Conservation (phyloP, 2,113 vertebrate genomes). For the Corvus moneduloides region DNA sequence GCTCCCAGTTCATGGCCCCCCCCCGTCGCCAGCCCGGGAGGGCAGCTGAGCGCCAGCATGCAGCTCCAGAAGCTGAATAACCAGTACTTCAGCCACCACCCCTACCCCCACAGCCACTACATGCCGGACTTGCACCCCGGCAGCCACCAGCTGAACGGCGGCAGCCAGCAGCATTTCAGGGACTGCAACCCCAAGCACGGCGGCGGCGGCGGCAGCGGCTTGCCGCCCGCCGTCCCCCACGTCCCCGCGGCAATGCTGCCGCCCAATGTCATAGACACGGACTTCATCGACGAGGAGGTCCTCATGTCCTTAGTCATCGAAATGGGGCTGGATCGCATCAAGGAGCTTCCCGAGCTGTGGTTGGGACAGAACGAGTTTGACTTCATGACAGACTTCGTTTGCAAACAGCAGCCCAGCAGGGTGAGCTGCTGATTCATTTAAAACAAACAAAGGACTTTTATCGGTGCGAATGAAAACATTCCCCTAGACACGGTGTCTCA, state of each 20-base stretch:
- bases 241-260: constrained; percentile 86
- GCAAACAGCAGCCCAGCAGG: constrained; percentile 89
- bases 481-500: constrained; percentile 79
- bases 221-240: constrained; percentile 77
- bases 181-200: constrained; percentile 84
- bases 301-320: constrained; percentile 90
- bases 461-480: constrained; percentile 81
- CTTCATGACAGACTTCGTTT: constrained; percentile 91
- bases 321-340: constrained; percentile 91
- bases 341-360: constrained; percentile 90
- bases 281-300: constrained; percentile 91
- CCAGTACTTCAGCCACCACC: constrained; percentile 87
- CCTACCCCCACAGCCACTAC: constrained; percentile 84
- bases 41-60: constrained; percentile 86
- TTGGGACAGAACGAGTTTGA: constrained; percentile 91
- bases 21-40: constrained; percentile 77
- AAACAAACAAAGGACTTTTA: constrained; percentile 70
- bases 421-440: constrained; percentile 84
- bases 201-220: constrained; percentile 57
- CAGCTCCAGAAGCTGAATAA: constrained; percentile 91
- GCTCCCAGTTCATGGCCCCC: constrained; percentile 80
- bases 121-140: constrained; percentile 86
- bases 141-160: constrained; percentile 82
- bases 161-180: constrained; percentile 85
- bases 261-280: constrained; percentile 91